Evolutionary conservation across 2,797 vertebrate genomes (phyloP).

Genomic region (Sebastes taczanowskii): DNA sequence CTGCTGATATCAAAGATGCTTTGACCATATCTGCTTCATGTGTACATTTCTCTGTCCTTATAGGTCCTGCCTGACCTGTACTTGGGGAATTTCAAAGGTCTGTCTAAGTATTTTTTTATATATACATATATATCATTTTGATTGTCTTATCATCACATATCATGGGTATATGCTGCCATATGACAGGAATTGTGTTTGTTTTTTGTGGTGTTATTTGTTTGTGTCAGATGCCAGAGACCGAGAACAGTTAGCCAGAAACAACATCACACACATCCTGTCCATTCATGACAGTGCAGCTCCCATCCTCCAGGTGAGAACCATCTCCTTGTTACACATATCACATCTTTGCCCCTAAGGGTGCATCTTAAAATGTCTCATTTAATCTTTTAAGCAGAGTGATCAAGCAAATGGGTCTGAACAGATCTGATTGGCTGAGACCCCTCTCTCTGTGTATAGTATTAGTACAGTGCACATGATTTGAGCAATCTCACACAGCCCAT

Average conservation of each 20-base stretch:
- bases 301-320: slow-evolving; percentile 86
- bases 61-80: slow-evolving; percentile 95
- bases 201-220: not conserved
- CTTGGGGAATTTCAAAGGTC: slow-evolving; percentile 97
- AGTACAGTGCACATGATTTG: not conserved
- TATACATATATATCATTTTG: not conserved
- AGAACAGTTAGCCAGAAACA: slow-evolving; percentile 90
- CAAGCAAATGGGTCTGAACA: not conserved
- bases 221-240: slow-evolving; percentile 90
- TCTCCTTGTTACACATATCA: not conserved
- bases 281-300: slow-evolving; percentile 92
- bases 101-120: slow-evolving; percentile 10
- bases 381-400: not conserved
- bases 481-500: not conserved
- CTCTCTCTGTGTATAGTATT: not conserved
- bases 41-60: not conserved
- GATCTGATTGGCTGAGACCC: not conserved
- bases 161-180: not conserved
- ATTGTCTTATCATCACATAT: not conserved
- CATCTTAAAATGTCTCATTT: not conserved
- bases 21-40: not conserved
- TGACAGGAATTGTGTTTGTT: not conserved
- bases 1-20: slow-evolving; percentile 13
- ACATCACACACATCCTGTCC: slow-evolving; percentile 93
- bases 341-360: not conserved